Base-by-base conservation (phyloP, 1,140 invertebrate genomes). In the Dendroctonus valens region DNA sequence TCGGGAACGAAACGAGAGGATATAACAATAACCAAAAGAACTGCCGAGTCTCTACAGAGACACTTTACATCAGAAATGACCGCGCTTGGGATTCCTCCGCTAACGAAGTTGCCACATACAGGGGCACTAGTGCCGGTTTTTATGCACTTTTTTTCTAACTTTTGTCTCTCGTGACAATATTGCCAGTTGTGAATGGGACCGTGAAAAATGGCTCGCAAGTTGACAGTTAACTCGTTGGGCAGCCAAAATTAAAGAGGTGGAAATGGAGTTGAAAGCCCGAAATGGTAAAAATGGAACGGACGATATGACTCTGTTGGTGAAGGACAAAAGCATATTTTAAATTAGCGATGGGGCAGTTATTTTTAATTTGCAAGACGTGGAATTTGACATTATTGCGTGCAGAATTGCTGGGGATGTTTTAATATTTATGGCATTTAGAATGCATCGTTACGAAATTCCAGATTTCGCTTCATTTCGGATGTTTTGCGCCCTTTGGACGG, bases 171-270 rank as follows among this genome's bases (percentile, higher is more conserved):
- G 26, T 26, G 57, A 41, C 59, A 61, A 61, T 61, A 61, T 61
- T 61, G 59, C 59, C 14, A 51, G 6, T 9, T n/a, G 40, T 46
- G 59, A 12, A 51, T 46, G 15, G 59, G 44, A 7, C 46, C 12
- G 59, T 61, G 59, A 61, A 61, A 51, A 61, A 61, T 61, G 26
- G 50, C 48, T 41, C 48, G 59, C 39, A 37, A 49, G 46, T 61
- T 51, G 59, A 61, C 59, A 52, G 59, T 61, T 61, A 61, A 42
- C 46, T 37, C 48, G 9, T 12, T 46, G 46, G 46, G 11, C 42
- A 38, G 15, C 15, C 59, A 12, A 61, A 59, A 59, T 59, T 59
- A 59, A 59, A 46, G 57, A 49, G 41, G 12, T 59, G 57, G 42
- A 59, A 59, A 59, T 59, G 57, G 40, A 59, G 46, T 37, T 59